These are phyloP conservation scores for Hesperia comma DNA, from an alignment of 2,888 invertebrate genomes.

Conservation along the genomic window DNA sequence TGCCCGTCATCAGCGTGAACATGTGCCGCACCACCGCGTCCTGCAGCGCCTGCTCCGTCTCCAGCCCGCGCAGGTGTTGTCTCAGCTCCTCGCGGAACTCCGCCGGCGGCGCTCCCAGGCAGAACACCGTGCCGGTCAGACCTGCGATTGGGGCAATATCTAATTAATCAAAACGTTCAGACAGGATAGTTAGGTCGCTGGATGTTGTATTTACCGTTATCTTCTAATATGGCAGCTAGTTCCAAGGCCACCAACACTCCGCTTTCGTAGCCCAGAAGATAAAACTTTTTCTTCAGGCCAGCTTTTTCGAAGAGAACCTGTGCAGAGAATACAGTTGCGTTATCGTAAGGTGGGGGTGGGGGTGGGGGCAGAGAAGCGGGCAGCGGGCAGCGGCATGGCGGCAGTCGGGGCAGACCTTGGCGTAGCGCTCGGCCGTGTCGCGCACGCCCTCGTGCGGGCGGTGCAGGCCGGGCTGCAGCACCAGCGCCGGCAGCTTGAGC, in stretches of 20 bases:
- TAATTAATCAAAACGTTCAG: too few relatives aligned
- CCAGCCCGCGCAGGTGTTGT: constrained; percentile 47
- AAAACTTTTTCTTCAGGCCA: constrained; percentile 45
- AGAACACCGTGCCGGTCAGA: constrained; percentile 60
- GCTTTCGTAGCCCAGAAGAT: constrained; percentile 53
- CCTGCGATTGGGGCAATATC: constrained; percentile 47
- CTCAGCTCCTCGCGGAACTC: constrained; percentile 51
- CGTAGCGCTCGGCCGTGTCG: constrained; percentile 54
- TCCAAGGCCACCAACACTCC: constrained; percentile 53
- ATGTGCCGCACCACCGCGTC: constrained; percentile 57
- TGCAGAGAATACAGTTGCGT: neutral
- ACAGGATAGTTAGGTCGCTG: too few relatives aligned
- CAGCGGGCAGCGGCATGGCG: too few relatives aligned
- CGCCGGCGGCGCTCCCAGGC: constrained; percentile 57
- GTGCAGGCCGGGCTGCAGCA: constrained; percentile 57
- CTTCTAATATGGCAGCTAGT: constrained; percentile 53
- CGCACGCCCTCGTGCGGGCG: constrained; percentile 50
- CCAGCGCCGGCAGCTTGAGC: constrained; percentile 56
- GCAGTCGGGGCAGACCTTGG: constrained; percentile 44
- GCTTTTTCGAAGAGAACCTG: constrained; percentile 48
- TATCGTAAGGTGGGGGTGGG: neutral
- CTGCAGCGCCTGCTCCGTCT: constrained; percentile 54
- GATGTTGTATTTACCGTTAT: constrained; percentile 43
- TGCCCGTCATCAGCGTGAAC: constrained; percentile 52
- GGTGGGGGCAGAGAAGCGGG: too few relatives aligned